Percentiles rank a stretch among this genome's conserved stretches.
Evolutionary conservation across 64 coral and sea anemone genomes (phyloP).

Genomic region (Pocillopora verrucosa): DNA sequence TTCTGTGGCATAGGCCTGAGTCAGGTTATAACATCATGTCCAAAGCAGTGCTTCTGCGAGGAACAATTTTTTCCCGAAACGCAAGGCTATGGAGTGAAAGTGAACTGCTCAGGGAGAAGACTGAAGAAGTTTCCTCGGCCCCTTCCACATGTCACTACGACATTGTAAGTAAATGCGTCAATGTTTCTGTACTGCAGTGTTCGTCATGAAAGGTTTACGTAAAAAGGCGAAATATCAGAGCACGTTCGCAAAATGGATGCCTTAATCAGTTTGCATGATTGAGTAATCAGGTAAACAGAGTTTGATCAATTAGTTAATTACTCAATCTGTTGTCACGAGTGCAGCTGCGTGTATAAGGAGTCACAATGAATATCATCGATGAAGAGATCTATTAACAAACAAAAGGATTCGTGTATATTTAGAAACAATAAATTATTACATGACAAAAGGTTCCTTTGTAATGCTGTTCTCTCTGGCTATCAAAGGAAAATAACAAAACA

Average conservation of each 20-base stretch:
- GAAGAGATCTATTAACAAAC: background rate
- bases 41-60: slow-evolving; percentile 38
- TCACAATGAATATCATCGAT: background rate
- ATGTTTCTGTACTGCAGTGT: background rate
- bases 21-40: slow-evolving; percentile 25
- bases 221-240: background rate
- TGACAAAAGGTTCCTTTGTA: background rate
- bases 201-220: background rate
- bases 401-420: background rate
- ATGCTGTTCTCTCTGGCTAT: no score
- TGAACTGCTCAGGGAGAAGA: slow-evolving; percentile 52
- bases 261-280: background rate
- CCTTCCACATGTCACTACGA: slow-evolving; percentile 37
- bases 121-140: slow-evolving; percentile 57
- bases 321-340: background rate
- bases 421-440: background rate
- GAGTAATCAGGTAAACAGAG: background rate
- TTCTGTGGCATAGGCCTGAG: background rate
- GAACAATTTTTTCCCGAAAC: slow-evolving; percentile 8
- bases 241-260: background rate
- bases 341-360: background rate
- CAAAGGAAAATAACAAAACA: background rate
- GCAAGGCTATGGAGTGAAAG: slow-evolving; percentile 12
- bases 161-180: slow-evolving; percentile 53
- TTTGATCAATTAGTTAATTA: background rate